Percentiles rank a stretch among this genome's conserved stretches.
phyloP scores from a whole-genome alignment of 2,113 vertebrate species.

The Heteronetta atricapilla region DNA sequence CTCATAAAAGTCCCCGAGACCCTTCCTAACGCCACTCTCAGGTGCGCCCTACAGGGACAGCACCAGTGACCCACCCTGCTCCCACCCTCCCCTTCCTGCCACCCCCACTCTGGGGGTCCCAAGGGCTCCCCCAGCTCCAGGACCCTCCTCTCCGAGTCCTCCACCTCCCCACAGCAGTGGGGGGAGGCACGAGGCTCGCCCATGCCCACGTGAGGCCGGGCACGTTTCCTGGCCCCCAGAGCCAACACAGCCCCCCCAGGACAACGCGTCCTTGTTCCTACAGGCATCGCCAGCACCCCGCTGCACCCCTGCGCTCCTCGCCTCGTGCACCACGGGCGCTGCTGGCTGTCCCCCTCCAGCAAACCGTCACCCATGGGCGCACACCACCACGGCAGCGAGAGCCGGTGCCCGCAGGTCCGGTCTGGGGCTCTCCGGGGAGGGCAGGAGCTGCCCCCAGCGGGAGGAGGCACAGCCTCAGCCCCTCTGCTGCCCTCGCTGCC shows the following conservation, averaged over 20 bases:
- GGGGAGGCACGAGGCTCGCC: too few species aligned
- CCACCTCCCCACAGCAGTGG: fast-evolving
- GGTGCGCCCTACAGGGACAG: too few species aligned
- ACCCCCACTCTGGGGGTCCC: neutral
- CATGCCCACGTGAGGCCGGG: too few species aligned
- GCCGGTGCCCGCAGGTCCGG: neutral
- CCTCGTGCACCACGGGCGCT: too few species aligned
- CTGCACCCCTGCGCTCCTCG: too few species aligned
- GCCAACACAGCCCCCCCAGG: too few species aligned
- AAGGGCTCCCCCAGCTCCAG: fast-evolving
- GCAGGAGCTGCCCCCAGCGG: neutral
- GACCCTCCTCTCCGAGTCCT: too few species aligned
- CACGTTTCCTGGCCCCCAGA: too few species aligned
- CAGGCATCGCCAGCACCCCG: too few species aligned
- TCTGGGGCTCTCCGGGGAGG: neutral
- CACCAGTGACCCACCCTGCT: too few species aligned
- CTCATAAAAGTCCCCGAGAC: too few species aligned
- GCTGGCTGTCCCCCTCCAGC: neutral
- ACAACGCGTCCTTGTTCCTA: too few species aligned
- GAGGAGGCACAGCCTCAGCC: neutral
- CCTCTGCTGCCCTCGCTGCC: neutral
- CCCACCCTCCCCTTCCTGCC: neutral
- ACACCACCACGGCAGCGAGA: fast-evolving
- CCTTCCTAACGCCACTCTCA: neutral
- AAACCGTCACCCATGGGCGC: neutral